Evolutionary conservation across 2,888 invertebrate species (phyloP).

Genomic region (Orthosia cruda): DNA sequence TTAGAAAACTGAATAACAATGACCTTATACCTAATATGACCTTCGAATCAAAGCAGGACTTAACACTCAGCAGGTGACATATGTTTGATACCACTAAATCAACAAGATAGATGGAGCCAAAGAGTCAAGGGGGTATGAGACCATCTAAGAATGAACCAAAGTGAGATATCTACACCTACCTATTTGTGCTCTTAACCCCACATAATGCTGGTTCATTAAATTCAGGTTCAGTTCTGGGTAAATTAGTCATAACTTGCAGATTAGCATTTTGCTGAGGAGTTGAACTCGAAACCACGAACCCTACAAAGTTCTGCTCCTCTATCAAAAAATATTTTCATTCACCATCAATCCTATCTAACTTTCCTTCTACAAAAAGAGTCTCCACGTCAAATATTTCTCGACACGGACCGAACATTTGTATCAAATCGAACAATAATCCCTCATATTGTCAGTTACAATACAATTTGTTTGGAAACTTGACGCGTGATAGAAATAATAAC

Average conservation of each 20-base stretch:
- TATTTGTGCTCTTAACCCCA: too few species aligned
- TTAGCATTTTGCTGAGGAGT: background rate
- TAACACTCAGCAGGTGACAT: background rate
- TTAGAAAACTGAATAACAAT: too few species aligned
- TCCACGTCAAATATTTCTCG: slow-evolving; percentile 57
- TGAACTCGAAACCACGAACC: background rate
- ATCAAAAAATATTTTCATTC: background rate
- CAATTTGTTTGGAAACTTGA: slow-evolving; percentile 90
- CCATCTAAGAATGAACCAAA: background rate
- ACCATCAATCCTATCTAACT: slow-evolving; percentile 24
- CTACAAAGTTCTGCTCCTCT: background rate
- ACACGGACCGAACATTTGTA: slow-evolving; percentile 81
- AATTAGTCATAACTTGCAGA: background rate
- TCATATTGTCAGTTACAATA: slow-evolving; percentile 92
- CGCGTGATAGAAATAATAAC: slow-evolving; percentile 91
- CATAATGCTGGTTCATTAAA: too few species aligned
- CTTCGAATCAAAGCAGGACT: background rate
- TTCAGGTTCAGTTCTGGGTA: too few species aligned
- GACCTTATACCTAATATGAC: background rate
- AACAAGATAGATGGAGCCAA: background rate
- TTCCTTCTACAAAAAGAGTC: slow-evolving; percentile 39
- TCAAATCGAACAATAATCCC: slow-evolving; percentile 90
- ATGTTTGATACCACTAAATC: background rate
- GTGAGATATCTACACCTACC: too few species aligned
- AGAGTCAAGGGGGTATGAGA: background rate